phyloP scores from a whole-genome alignment of 2,113 vertebrate genomes.

The Nothocercus nigrocapillus region DNA sequence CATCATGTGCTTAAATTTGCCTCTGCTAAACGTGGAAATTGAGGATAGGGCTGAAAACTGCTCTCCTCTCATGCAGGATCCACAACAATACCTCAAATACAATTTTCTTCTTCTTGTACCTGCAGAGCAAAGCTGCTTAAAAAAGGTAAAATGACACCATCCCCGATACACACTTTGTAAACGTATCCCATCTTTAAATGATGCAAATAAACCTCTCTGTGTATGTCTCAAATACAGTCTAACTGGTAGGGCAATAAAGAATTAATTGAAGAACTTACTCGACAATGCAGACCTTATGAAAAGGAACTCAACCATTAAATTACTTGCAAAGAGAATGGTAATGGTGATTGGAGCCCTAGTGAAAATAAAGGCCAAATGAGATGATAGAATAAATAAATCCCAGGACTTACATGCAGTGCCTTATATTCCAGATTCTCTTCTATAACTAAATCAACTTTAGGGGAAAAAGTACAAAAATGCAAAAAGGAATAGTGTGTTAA shows the following conservation, averaged over 20 bases:
- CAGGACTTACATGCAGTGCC: neutral
- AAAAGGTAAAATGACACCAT: neutral
- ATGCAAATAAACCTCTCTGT: slow-evolving; percentile 42
- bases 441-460: neutral
- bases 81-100: neutral
- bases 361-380: slow-evolving; percentile 6
- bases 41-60: neutral
- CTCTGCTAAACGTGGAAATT: neutral
- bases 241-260: slow-evolving; percentile 1
- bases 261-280: slow-evolving; percentile 46
- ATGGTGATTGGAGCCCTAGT: neutral
- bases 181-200: neutral
- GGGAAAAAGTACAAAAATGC: neutral
- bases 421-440: neutral
- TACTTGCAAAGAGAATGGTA: slow-evolving; percentile 11
- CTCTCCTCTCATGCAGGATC: neutral
- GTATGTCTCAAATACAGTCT: slow-evolving; percentile 14
- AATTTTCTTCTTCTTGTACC: neutral
- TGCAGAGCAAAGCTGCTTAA: neutral
- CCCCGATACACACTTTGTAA: fast-evolving
- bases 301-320: slow-evolving; percentile 58
- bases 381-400: neutral
- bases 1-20: neutral
- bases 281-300: slow-evolving; percentile 6
- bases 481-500: neutral